A percentile compares a stretch with the other conserved stretches of the same genome.
Evolutionary conservation across 2,888 invertebrate species (phyloP).

Genomic region (Drosophila emarginata): DNA sequence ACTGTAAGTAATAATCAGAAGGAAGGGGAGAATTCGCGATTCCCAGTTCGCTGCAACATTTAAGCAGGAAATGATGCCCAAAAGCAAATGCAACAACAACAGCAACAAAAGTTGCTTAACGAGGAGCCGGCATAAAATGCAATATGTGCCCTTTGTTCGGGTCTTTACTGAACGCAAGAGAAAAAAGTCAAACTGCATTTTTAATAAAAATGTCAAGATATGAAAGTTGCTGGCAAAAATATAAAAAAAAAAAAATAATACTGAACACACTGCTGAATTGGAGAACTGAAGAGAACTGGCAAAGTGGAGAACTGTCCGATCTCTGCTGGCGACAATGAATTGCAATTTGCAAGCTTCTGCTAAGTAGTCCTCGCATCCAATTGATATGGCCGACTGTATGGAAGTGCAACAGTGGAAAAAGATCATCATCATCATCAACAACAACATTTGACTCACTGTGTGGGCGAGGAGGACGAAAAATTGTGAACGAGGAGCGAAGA

Average conservation of each 20-base stretch:
- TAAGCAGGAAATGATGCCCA: constrained; percentile 67
- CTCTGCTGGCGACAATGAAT: constrained; percentile 20
- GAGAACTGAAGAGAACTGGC: constrained; percentile 35
- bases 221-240: constrained; percentile 16
- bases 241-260: not conserved
- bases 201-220: constrained; percentile 73
- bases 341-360: constrained; percentile 15
- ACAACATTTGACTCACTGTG: constrained; percentile 16
- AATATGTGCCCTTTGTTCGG: constrained; percentile 62
- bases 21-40: not conserved
- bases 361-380: constrained; percentile 8
- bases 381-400: constrained; percentile 3
- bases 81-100: constrained; percentile 35
- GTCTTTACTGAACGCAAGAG: constrained; percentile 27
- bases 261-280: not conserved
- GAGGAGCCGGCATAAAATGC: constrained; percentile 63
- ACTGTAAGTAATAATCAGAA: not conserved
- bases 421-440: not conserved
- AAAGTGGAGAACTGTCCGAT: constrained; percentile 32
- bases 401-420: constrained; percentile 14
- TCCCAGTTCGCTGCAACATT: constrained; percentile 15
- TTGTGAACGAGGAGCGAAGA: not conserved
- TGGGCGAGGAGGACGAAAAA: constrained; percentile 29
- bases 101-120: constrained; percentile 52
- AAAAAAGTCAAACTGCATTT: constrained; percentile 38